Conservation (phyloP, 2,888 invertebrate genomes). For the Sphaerophoria taeniata region DNA sequence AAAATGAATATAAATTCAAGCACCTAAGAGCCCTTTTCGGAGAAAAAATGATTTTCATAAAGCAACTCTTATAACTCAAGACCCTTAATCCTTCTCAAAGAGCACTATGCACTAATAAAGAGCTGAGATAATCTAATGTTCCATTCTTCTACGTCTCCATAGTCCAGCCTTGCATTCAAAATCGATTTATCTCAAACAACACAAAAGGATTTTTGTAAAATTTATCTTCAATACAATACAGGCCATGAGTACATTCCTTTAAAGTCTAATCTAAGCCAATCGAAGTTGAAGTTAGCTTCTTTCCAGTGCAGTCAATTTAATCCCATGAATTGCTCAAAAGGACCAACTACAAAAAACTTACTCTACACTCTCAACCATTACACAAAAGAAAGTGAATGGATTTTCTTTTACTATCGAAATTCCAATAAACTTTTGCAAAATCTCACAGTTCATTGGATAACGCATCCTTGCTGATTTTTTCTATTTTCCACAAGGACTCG, state of each 20-base stretch:
- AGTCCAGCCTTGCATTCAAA: conserved; percentile 29
- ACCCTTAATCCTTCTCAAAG: conserved; percentile 14
- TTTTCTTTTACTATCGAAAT: conserved; percentile 23
- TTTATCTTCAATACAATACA: not conserved
- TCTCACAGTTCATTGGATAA: conserved; percentile 41
- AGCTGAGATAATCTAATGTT: conserved; percentile 42
- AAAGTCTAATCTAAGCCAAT: not conserved
- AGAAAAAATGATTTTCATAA: not conserved
- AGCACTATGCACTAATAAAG: conserved; percentile 15
- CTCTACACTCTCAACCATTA: not conserved
- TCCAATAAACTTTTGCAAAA: conserved; percentile 39
- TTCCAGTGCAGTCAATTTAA: conserved; percentile 29
- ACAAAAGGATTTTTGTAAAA: conserved; percentile 11
- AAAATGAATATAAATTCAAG: not conserved
- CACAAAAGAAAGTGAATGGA: conserved; percentile 16
- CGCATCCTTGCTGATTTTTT: not conserved
- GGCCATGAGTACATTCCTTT: not conserved
- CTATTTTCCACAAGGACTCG: not conserved
- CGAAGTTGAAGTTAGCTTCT: not conserved
- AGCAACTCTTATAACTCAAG: not conserved
- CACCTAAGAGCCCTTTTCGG: not conserved
- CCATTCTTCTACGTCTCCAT: conserved; percentile 12
- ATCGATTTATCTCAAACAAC: conserved; percentile 24
- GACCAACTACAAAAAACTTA: not conserved
- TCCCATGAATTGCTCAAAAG: not conserved